A percentile compares a stretch with the other conserved stretches of the same genome.
phyloP scores from a whole-genome alignment of 2,888 invertebrate genomes.

The Automeris io region DNA sequence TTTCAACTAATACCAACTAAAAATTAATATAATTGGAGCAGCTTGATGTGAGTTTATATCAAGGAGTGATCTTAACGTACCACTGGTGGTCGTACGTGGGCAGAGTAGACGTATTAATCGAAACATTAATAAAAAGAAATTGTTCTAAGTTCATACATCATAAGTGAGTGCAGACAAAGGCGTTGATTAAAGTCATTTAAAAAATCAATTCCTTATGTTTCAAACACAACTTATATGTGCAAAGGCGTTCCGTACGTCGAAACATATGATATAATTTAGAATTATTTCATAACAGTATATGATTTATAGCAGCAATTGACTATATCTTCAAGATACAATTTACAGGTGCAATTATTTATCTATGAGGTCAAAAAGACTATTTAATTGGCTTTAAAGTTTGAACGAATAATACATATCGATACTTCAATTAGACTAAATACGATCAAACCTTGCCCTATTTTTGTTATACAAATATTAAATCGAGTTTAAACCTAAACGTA shows the following conservation, averaged over 20 bases:
- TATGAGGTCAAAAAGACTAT: constrained; percentile 28
- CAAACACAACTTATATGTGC: constrained; percentile 1
- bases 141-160: constrained; percentile 1
- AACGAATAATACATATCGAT: no score
- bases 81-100: constrained; percentile 1
- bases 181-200: constrained; percentile 3
- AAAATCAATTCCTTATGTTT: constrained; percentile 2
- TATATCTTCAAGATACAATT: constrained; percentile 11
- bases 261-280: constrained; percentile 2
- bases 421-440: no score
- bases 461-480: no score
- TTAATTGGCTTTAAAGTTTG: no score
- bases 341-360: constrained; percentile 30
- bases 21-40: no score
- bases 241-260: constrained; percentile 2
- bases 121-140: constrained; percentile 1
- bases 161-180: constrained; percentile 2
- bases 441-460: no score
- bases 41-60: no score
- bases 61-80: no score
- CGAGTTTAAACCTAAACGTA: no score
- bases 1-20: no score
- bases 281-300: neutral
- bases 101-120: neutral
- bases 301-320: constrained; percentile 1